These are phyloP conservation scores for Ormyrus thymus DNA, from an alignment of 2,888 invertebrate species.

Conservation along the genomic window DNA sequence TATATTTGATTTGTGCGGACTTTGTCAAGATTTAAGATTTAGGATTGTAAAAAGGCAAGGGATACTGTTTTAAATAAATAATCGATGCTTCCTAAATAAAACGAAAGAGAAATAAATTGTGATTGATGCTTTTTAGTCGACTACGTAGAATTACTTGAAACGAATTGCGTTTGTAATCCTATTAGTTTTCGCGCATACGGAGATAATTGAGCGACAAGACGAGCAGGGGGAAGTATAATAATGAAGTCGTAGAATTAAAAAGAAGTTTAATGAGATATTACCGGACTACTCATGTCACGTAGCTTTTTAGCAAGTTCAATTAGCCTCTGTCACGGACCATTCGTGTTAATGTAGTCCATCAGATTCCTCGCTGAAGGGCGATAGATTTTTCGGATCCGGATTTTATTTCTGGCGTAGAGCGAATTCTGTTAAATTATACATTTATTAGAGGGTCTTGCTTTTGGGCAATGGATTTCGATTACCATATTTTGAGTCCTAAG, in stretches of 20 bases:
- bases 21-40: no score
- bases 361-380: constrained; percentile 16
- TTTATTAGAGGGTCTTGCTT: no score
- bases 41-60: not conserved
- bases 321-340: constrained; percentile 58
- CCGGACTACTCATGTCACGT: constrained; percentile 46
- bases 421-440: no score
- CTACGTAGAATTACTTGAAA: not conserved
- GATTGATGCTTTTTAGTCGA: no score
- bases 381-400: not conserved
- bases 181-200: constrained; percentile 13
- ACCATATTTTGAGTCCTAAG: no score
- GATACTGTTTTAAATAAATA: not conserved
- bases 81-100: constrained; percentile 7
- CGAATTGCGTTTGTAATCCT: not conserved
- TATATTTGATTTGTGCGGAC: no score
- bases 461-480: no score
- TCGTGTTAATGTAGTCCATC: constrained; percentile 36
- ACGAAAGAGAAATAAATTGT: no score
- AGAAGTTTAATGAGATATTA: constrained; percentile 36
- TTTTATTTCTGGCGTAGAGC: no score
- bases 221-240: not conserved
- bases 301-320: constrained; percentile 58
- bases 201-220: not conserved
- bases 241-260: constrained; percentile 26